Percentiles rank a stretch among this genome's conserved stretches.
These are phyloP conservation scores for Cottoperca gobio DNA, from an alignment of 2,797 vertebrate genomes.

Conservation along the genomic window DNA sequence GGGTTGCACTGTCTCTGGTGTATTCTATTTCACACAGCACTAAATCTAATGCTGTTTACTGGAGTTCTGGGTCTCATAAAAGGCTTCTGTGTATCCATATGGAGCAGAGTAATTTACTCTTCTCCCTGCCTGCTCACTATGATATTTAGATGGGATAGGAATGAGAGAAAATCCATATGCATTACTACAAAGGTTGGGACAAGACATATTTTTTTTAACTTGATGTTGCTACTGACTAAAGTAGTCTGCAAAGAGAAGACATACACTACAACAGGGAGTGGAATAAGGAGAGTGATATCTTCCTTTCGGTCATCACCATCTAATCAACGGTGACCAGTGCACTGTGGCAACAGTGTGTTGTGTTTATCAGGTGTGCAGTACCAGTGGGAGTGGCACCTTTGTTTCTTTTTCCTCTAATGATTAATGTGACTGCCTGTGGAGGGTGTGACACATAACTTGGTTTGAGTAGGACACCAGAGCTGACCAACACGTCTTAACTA, in stretches of 20 bases:
- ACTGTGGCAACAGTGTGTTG: slow-evolving; percentile 2
- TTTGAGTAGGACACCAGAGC: slow-evolving; percentile 52
- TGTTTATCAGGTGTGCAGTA: slow-evolving; percentile 41
- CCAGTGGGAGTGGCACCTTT: slow-evolving; percentile 39
- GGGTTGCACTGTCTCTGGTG: slow-evolving; percentile 16
- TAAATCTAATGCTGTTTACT: slow-evolving; percentile 38
- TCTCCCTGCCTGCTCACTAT: slow-evolving; percentile 12
- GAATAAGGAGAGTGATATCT: neutral
- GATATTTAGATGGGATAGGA: slow-evolving; percentile 32
- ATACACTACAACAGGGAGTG: neutral
- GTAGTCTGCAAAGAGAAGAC: neutral
- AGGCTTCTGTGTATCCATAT: slow-evolving; percentile 10
- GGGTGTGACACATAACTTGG: slow-evolving; percentile 68
- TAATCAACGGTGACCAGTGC: neutral
- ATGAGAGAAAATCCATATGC: slow-evolving; percentile 24
- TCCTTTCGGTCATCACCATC: neutral
- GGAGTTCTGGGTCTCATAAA: slow-evolving; percentile 42
- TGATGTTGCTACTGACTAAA: neutral
- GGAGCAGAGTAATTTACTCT: slow-evolving; percentile 11
- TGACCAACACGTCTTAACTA: slow-evolving; percentile 24
- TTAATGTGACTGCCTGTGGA: slow-evolving; percentile 57
- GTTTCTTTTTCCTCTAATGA: slow-evolving; percentile 52
- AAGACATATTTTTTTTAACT: slow-evolving; percentile 13
- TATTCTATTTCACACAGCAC: slow-evolving; percentile 20
- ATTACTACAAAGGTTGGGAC: slow-evolving; percentile 10